Evolutionary conservation across 2,113 vertebrate species (phyloP), one percentile per base, ranked within the genome.

Genomic region (Poicephalus meyeri): DNA sequence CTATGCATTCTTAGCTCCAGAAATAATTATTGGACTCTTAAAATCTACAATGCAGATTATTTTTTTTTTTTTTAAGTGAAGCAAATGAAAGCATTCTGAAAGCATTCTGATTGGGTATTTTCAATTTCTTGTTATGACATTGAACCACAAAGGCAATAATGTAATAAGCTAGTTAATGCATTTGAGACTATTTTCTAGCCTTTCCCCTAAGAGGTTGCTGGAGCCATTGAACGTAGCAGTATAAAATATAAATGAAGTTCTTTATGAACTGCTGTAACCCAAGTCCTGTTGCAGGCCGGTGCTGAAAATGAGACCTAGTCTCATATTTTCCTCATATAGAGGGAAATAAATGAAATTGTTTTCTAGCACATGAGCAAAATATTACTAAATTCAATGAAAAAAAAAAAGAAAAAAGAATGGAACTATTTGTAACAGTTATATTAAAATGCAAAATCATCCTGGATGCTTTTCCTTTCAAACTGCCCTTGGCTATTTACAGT

Each of bases 181-280:
- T 41, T 50, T 83, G 95, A 53, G 23, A 58, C 35, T 91, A 33
- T 91, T 95, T 92, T 96, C 84, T 91, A 76, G 68, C 53, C 55
- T 95, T 96, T 81, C 68, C 69, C 81, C 55, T 60, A 50, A 93
- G 70, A 97, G 58, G 12, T 86, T 86, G 29, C 39, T 84, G 81
- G 64, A 91, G 64, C 53, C 77, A 58, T 86, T 96, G 0, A 1
- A 88, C 83, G 50, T 83, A 70, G 35, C 33, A 31, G 19, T 37
- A 97, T 98, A 90, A 97, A 98, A 96, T 95, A 97, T 95, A 96
- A 95, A 97, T 96, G 60, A 97, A 97, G 74, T 91, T 66, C 88
- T 96, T 97, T 97, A 95, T 96, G 95, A 96, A 91, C 50, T 90
- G 78, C 42, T 94, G 47, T 91, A 96, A 91, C 68, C 97, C 93